Evolutionary conservation across 2,113 vertebrate genomes (phyloP).

Genomic region (Carassius gibelio): DNA sequence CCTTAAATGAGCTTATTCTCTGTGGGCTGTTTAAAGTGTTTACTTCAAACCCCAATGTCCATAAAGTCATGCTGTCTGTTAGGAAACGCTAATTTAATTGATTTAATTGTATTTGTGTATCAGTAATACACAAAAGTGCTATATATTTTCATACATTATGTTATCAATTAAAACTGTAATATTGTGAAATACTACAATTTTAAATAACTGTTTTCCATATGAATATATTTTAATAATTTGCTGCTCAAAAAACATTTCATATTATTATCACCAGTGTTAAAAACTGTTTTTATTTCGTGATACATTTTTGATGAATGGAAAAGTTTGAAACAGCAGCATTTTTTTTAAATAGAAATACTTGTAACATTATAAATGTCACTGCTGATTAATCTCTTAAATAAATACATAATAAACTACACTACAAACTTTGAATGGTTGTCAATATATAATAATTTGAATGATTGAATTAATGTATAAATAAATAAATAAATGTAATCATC

Average conservation of each 20-base stretch:
- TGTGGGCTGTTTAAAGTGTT: constrained; percentile 11
- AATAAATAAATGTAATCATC: no score
- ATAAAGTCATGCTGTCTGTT: not conserved
- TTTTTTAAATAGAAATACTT: not conserved
- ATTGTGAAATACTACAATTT: not conserved
- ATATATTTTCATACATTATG: not conserved
- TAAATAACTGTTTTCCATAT: no score
- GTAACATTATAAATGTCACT: no score
- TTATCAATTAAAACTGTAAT: not conserved
- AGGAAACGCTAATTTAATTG: not conserved
- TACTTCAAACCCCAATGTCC: not conserved
- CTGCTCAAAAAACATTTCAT: not conserved
- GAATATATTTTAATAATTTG: not conserved
- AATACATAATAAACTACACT: no score
- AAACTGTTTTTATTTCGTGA: not conserved
- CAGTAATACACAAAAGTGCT: not conserved
- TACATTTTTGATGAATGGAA: not conserved
- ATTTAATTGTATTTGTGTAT: not conserved
- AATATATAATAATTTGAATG: no score
- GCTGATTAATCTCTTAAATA: no score
- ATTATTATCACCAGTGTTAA: not conserved
- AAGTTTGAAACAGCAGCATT: not conserved
- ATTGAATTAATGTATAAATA: no score
- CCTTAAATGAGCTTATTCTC: constrained; percentile 15
- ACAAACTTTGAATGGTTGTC: no score